phyloP scores from a whole-genome alignment of 1,140 invertebrate genomes.

The Hermatobates lingyangjiaoensis region DNA sequence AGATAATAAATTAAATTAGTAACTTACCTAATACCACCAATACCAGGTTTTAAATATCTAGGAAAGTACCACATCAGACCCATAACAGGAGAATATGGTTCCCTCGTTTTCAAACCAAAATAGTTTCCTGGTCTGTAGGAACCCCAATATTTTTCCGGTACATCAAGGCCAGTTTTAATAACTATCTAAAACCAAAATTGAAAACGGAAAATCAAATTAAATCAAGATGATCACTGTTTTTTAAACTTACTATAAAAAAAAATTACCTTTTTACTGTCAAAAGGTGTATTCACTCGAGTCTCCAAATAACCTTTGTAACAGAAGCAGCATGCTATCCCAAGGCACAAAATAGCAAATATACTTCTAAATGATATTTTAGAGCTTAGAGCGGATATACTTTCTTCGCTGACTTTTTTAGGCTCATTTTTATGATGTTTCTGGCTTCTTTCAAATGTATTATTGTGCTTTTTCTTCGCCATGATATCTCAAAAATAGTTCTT shows the following conservation, averaged over 20 bases:
- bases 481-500: too few species aligned
- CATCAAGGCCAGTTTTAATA: conserved; percentile 39
- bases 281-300: conserved; percentile 72
- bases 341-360: conserved; percentile 9
- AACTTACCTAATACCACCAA: conserved; percentile 45
- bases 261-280: conserved; percentile 49
- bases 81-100: conserved; percentile 68
- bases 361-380: conserved; percentile 5
- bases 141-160: conserved; percentile 79
- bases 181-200: conserved; percentile 38
- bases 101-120: conserved; percentile 76
- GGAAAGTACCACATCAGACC: conserved; percentile 95
- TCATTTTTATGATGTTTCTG: conserved; percentile 2
- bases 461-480: too few species aligned
- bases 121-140: conserved; percentile 74
- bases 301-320: conserved; percentile 63
- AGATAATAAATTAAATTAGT: too few species aligned
- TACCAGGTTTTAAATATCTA: conserved; percentile 36
- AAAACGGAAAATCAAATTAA: too few species aligned
- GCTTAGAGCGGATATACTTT: neutral
- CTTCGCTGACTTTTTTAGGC: neutral
- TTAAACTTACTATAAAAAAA: too few species aligned
- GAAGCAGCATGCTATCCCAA: conserved; percentile 11
- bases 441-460: conserved; percentile 1
- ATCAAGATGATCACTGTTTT: neutral